Conservation (phyloP, 1,140 invertebrate species). For the Saccostrea glomerata region DNA sequence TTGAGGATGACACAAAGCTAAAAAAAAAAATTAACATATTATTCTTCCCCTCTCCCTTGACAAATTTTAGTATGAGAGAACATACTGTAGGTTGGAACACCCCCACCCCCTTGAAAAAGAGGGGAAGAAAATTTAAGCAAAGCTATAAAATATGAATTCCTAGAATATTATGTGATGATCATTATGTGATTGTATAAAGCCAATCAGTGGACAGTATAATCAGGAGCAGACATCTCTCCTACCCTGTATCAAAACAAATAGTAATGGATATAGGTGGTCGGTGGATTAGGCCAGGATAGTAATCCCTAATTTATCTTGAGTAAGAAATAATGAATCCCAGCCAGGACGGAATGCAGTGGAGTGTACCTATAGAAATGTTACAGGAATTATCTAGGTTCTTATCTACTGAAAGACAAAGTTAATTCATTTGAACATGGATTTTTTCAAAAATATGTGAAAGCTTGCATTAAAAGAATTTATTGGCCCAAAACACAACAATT, state of each 20-base stretch:
- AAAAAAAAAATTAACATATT: neutral
- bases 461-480: too few species aligned
- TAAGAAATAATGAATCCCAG: slow-evolving; percentile 31
- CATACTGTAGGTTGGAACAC: too few species aligned
- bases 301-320: slow-evolving; percentile 29
- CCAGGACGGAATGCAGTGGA: neutral
- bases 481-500: too few species aligned
- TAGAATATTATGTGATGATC: neutral
- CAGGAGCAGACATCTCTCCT: slow-evolving; percentile 16
- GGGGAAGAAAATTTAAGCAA: neutral
- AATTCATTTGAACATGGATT: too few species aligned
- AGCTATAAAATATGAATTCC: too few species aligned
- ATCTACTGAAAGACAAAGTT: too few species aligned
- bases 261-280: neutral
- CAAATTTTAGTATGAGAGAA: too few species aligned
- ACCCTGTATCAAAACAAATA: slow-evolving; percentile 26
- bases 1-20: neutral
- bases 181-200: neutral
- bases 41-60: too few species aligned
- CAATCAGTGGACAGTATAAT: neutral
- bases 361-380: neutral
- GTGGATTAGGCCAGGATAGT: neutral
- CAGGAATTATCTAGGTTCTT: too few species aligned
- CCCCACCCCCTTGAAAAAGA: too few species aligned
- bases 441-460: too few species aligned